Percentiles rank a stretch among this genome's conserved stretches.
Conservation (phyloP, 2,113 vertebrate genomes). For the human (Homo sapiens) region DNA sequence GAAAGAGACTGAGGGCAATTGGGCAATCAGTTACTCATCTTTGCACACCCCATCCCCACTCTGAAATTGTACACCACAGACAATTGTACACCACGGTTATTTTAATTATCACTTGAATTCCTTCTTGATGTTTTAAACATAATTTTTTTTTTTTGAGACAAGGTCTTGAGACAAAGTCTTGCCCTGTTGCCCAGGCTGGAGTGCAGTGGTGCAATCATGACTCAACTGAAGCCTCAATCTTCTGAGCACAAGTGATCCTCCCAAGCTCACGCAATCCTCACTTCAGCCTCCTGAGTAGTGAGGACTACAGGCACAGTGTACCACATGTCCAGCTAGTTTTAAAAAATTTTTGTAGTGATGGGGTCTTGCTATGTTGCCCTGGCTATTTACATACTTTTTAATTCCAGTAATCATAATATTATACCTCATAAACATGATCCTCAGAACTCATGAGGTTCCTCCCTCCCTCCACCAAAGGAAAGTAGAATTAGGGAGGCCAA, state of each 20-base stretch:
- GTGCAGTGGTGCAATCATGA: no score
- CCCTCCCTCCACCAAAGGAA: neutral
- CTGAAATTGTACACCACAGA: neutral
- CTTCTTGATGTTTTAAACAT: conserved; percentile 25
- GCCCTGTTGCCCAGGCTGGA: no score
- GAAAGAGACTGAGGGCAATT: conserved; percentile 49
- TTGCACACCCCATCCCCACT: neutral
- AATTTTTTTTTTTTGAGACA: neutral
- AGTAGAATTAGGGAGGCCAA: neutral
- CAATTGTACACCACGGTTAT: neutral
- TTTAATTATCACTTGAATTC: conserved; percentile 3
- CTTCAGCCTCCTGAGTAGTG: no score
- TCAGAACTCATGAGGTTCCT: neutral
- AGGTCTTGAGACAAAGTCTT: no score
- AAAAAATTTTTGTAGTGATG: no score
- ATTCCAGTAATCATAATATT: neutral
- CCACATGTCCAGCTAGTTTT: no score
- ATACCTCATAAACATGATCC: neutral
- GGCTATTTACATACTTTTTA: neutral
- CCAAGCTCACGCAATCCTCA: no score
- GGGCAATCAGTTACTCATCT: conserved; percentile 62
- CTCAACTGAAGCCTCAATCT: no score
- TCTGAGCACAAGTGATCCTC: no score
- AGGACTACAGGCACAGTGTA: no score
- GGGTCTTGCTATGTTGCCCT: no score